These are phyloP conservation scores for Rotaria socialis DNA, from an alignment of 2,888 invertebrate species.

Conservation along the genomic window DNA sequence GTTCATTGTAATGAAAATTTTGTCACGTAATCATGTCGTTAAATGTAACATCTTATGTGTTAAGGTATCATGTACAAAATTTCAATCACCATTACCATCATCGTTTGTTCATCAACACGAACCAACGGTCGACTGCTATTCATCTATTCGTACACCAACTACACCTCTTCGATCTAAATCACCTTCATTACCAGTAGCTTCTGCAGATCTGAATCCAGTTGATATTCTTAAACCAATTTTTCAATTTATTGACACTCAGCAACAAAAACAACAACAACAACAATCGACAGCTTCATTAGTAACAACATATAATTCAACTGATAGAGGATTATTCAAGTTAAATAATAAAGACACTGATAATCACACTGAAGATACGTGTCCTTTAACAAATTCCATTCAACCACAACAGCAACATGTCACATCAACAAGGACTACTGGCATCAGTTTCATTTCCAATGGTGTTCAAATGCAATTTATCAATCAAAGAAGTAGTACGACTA, in stretches of 20 bases:
- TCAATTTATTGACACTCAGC: not conserved
- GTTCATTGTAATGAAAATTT: no score
- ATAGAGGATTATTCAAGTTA: no score
- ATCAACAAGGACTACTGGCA: constrained; percentile 13
- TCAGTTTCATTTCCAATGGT: constrained; percentile 6
- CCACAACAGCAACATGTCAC: not conserved
- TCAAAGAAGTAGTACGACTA: not conserved
- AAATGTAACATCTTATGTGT: not conserved
- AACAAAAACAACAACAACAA: not conserved
- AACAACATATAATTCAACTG: not conserved
- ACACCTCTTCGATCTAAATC: not conserved
- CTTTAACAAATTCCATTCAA: not conserved
- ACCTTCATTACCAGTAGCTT: not conserved
- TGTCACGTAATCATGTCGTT: no score
- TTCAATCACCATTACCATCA: not conserved
- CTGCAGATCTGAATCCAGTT: not conserved
- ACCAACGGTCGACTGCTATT: not conserved
- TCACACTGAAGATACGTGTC: no score
- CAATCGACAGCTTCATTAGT: not conserved
- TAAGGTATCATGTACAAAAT: not conserved
- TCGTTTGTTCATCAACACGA: not conserved
- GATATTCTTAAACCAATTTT: constrained; percentile 23
- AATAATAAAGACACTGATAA: not conserved
- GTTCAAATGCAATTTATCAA: constrained; percentile 31
- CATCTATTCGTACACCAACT: not conserved